Conservation (phyloP, 64 coral and sea anemone species). For the Actinia tenebrosa region DNA sequence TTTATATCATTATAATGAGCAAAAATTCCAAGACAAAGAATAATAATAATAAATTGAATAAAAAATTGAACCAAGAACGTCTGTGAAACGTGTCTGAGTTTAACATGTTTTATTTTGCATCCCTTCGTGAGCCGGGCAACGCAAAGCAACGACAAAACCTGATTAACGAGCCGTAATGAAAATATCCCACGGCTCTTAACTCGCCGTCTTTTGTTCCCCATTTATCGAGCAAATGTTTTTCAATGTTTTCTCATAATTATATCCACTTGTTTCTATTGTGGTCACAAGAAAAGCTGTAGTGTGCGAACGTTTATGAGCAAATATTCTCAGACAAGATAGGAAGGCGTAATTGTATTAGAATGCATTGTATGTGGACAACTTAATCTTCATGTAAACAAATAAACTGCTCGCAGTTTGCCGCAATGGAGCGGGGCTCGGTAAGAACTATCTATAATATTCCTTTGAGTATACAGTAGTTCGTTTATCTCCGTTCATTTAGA, state of each 20-base stretch:
- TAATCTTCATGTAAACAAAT: background rate
- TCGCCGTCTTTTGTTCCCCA: background rate
- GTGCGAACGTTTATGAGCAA: slow-evolving; percentile 11
- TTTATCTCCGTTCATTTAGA: too few relatives aligned
- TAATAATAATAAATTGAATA: too few relatives aligned
- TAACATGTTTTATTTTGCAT: too few relatives aligned
- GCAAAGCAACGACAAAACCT: too few relatives aligned
- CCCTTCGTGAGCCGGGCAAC: too few relatives aligned
- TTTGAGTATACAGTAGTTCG: too few relatives aligned
- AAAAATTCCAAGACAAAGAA: too few relatives aligned
- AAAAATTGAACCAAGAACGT: too few relatives aligned
- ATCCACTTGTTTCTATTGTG: background rate
- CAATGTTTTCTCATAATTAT: slow-evolving; percentile 4
- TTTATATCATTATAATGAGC: too few relatives aligned
- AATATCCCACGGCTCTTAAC: slow-evolving; percentile 9
- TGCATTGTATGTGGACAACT: background rate
- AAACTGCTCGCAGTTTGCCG: background rate
- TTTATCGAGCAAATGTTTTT: background rate
- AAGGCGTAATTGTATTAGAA: background rate
- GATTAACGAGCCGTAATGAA: too few relatives aligned
- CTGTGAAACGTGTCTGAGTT: too few relatives aligned
- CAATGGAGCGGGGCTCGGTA: background rate
- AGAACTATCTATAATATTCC: too few relatives aligned
- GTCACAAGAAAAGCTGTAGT: background rate
- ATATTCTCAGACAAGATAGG: slow-evolving; percentile 1